phyloP scores from a whole-genome alignment of 2,797 vertebrate species.

The Semotilus atromaculatus region DNA sequence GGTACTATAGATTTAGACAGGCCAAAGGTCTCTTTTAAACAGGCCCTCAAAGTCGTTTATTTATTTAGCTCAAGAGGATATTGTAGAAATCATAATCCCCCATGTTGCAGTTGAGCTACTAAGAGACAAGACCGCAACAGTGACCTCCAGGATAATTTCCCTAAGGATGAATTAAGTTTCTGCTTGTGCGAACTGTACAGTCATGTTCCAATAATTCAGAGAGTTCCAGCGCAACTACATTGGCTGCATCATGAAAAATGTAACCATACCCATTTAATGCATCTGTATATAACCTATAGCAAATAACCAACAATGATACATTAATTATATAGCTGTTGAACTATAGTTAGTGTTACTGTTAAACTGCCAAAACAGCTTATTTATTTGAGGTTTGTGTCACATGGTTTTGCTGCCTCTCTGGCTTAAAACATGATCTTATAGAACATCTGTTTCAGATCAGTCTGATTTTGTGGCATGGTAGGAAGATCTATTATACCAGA shows the following conservation, averaged over 20 bases:
- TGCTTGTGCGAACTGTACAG: not conserved
- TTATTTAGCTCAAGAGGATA: not conserved
- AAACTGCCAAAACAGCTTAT: not conserved
- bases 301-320: not conserved
- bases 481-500: conserved; percentile 1
- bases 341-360: not conserved
- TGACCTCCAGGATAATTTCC: not conserved
- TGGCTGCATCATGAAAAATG: not conserved
- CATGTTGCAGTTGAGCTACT: not conserved
- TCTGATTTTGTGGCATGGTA: not conserved
- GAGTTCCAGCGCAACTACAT: not conserved
- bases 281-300: not conserved
- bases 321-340: not conserved
- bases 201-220: not conserved
- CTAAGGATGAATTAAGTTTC: not conserved
- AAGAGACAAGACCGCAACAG: not conserved
- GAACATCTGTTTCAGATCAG: conserved; percentile 27
- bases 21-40: not conserved
- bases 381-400: not conserved
- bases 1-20: not conserved
- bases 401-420: not conserved
- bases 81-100: not conserved
- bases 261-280: not conserved
- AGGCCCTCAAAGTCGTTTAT: not conserved
- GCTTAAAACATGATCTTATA: conserved; percentile 1